Evolutionary conservation across 2,888 invertebrate genomes (phyloP).

Genomic region (Drosophila parthenogenetica): DNA sequence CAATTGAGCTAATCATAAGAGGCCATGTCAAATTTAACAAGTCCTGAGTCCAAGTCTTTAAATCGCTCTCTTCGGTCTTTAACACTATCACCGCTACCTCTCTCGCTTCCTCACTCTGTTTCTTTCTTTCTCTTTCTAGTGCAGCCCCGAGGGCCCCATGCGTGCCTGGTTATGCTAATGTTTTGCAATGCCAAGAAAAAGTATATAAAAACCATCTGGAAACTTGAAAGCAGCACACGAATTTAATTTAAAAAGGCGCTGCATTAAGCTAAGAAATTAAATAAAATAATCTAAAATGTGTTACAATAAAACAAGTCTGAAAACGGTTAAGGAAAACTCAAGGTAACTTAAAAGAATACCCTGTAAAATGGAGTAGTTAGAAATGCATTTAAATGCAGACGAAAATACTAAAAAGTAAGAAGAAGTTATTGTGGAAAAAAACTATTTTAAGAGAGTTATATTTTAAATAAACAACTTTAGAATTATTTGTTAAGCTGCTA

Average conservation of each 20-base stretch:
- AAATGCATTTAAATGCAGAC: no score
- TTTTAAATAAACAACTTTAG: no score
- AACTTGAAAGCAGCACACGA: slow-evolving; percentile 46
- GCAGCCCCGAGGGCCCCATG: slow-evolving; percentile 35
- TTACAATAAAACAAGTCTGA: slow-evolving; percentile 46
- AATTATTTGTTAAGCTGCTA: no score
- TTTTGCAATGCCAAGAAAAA: slow-evolving; percentile 37
- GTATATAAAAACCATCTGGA: slow-evolving; percentile 32
- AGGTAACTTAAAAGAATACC: background rate
- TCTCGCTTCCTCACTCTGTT: background rate
- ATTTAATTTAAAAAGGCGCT: slow-evolving; percentile 69
- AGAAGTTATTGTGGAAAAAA: no score
- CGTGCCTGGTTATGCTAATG: slow-evolving; percentile 75
- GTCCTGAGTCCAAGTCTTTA: slow-evolving; percentile 37
- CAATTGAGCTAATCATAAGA: slow-evolving; percentile 74
- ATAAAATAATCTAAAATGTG: slow-evolving; percentile 58
- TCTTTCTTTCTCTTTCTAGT: background rate
- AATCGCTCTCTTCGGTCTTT: slow-evolving; percentile 2
- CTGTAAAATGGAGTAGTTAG: background rate
- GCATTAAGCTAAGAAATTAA: slow-evolving; percentile 68
- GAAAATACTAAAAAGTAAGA: no score
- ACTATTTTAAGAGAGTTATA: no score
- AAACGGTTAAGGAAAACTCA: background rate
- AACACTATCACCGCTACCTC: background rate
- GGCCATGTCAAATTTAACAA: slow-evolving; percentile 72